Percentiles rank a stretch among this genome's conserved stretches.
Evolutionary conservation across 2,888 invertebrate genomes (phyloP).

Genomic region (Vannuccia rotundouncinata): DNA sequence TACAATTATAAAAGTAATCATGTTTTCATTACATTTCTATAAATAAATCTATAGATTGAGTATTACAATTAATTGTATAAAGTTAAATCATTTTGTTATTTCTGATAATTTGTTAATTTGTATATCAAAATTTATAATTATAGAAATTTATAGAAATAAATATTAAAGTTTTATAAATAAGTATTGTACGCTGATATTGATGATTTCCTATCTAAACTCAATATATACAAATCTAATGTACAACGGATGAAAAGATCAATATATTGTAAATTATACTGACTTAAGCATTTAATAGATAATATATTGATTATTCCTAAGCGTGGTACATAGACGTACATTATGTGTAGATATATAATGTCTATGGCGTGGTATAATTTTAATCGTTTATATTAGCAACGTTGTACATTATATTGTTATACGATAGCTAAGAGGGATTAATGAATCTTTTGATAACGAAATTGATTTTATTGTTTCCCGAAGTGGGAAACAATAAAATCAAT

Average conservation of each 20-base stretch:
- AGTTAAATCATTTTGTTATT: not conserved
- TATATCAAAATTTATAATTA: not conserved
- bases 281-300: not conserved
- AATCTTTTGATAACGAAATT: no score
- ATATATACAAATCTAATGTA: not conserved
- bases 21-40: no score
- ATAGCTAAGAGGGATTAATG: no score
- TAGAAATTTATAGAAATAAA: not conserved
- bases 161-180: not conserved
- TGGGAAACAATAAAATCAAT: no score
- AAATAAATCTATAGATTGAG: no score
- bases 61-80: no score
- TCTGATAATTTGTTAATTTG: not conserved
- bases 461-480: no score
- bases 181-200: not conserved
- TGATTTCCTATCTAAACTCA: not conserved
- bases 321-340: no score
- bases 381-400: not conserved
- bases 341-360: no score
- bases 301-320: not conserved
- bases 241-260: not conserved
- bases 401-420: not conserved
- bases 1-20: no score
- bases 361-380: not conserved
- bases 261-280: not conserved